Conservation (phyloP, 2,113 vertebrate species). For the Bombycilla garrulus region DNA sequence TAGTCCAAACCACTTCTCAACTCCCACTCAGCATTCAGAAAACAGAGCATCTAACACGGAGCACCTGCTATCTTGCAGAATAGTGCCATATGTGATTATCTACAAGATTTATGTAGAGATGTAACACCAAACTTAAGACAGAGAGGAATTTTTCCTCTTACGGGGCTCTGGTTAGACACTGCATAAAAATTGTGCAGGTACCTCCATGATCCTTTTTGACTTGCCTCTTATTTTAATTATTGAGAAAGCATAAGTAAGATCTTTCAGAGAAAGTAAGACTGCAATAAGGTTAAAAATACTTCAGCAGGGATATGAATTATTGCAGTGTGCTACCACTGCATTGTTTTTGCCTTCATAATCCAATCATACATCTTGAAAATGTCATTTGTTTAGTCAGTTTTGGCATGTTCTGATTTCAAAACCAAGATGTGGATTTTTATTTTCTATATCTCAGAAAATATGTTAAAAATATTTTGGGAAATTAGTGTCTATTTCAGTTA, state of each 20-base stretch:
- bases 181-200: neutral
- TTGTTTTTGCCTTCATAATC: neutral
- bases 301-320: neutral
- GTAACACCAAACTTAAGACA: neutral
- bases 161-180: neutral
- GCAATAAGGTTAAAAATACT: neutral
- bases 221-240: neutral
- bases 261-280: neutral
- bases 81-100: neutral
- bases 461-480: neutral
- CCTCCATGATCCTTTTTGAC: neutral
- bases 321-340: neutral
- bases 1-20: conserved; percentile 9
- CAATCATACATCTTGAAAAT: neutral
- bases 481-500: neutral
- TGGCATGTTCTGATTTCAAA: neutral
- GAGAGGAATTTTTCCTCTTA: neutral
- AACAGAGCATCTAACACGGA: conserved; percentile 8
- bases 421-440: neutral
- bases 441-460: neutral
- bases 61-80: conserved; percentile 38
- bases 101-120: neutral
- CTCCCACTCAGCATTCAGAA: conserved; percentile 49
- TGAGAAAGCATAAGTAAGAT: neutral
- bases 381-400: neutral